Conservation (phyloP, 2,797 vertebrate genomes). For the Pantherophis vulpinus region DNA sequence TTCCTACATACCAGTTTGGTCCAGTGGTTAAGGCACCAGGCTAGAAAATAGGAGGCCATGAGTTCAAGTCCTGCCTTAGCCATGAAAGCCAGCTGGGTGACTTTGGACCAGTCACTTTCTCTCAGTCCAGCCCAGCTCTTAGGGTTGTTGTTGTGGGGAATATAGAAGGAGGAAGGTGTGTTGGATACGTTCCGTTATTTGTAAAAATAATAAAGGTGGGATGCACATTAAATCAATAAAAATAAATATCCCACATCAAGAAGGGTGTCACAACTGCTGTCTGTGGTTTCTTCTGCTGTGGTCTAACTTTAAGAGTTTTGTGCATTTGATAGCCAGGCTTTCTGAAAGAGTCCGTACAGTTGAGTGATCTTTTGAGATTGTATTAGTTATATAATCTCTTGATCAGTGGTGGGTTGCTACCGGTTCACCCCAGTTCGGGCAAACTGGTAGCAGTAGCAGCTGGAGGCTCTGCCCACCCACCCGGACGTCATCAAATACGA, state of each 20-base stretch:
- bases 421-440: no score
- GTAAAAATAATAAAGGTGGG: neutral
- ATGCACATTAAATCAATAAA: neutral
- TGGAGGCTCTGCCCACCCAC: no score
- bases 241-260: neutral
- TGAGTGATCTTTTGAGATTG: neutral
- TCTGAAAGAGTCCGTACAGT: neutral
- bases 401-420: neutral
- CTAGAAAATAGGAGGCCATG: neutral
- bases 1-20: neutral
- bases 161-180: neutral
- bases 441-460: no score
- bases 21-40: neutral
- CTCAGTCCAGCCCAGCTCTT: neutral
- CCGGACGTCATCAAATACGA: no score
- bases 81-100: neutral
- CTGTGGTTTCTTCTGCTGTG: neutral
- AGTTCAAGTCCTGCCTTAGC: neutral
- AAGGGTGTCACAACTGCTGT: neutral
- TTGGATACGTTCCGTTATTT: neutral
- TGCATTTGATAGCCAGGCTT: neutral
- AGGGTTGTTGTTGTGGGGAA: neutral
- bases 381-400: neutral
- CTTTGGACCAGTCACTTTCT: neutral
- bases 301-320: neutral